A percentile compares a stretch with the other conserved stretches of the same genome.
phyloP scores from a whole-genome alignment of 2,797 vertebrate genomes.

The Vipera ursinii region DNA sequence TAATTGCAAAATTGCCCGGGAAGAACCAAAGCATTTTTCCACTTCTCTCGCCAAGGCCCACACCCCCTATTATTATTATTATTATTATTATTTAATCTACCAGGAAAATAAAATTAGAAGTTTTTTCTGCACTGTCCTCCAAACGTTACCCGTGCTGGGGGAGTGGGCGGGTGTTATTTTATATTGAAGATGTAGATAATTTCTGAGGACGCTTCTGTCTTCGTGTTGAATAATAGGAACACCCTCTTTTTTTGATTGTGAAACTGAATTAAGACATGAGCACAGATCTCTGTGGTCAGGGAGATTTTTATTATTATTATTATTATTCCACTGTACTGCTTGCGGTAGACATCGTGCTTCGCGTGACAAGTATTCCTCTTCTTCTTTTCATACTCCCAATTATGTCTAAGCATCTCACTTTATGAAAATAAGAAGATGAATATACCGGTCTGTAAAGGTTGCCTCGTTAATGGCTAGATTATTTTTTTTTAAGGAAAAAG shows the following conservation, averaged over 20 bases:
- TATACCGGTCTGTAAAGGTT: constrained; percentile 56
- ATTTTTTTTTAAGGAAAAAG: constrained; percentile 46
- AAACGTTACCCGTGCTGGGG: constrained; percentile 48
- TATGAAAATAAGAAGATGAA: constrained; percentile 63
- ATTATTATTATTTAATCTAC: constrained; percentile 58
- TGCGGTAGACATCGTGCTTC: constrained; percentile 65
- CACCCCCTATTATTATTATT: neutral
- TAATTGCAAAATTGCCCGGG: constrained; percentile 52
- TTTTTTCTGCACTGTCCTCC: neutral
- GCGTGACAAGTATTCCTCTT: constrained; percentile 60
- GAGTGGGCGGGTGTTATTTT: constrained; percentile 49
- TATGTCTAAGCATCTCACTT: constrained; percentile 79
- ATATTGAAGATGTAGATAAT: constrained; percentile 70
- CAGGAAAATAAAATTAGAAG: constrained; percentile 36
- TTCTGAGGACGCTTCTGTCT: constrained; percentile 48
- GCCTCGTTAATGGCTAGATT: constrained; percentile 63
- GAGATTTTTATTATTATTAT: constrained; percentile 29
- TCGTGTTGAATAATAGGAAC: constrained; percentile 56
- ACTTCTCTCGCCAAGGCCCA: constrained; percentile 72
- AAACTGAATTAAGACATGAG: constrained; percentile 61
- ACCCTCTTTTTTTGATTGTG: constrained; percentile 63
- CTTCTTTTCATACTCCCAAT: constrained; percentile 66
- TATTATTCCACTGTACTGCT: constrained; percentile 62
- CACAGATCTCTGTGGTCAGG: constrained; percentile 49
- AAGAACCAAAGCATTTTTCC: constrained; percentile 74